Base-by-base conservation (phyloP, 2,888 invertebrate genomes). In the Aethes cnicana region DNA sequence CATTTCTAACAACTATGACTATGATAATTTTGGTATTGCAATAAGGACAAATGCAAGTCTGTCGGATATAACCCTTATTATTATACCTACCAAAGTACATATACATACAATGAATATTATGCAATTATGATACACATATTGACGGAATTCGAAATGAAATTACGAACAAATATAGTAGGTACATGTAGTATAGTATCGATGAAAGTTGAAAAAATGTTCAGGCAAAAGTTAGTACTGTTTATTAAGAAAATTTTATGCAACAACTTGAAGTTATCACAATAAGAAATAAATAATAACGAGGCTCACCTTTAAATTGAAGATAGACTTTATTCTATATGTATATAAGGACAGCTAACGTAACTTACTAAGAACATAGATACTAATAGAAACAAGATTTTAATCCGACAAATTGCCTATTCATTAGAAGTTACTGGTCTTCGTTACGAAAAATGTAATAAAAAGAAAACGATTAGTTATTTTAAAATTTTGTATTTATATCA, bases 401-500 rank as follows among this genome's bases (percentile, higher is more conserved):
- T 73, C 68, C 70, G 76, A 83, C 79, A 80, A n/a, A n/a, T 77
- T 79, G 69, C 78, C 77, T 81, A 82, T 77, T 79, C 72, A 74
- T 12, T 70, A 73, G 75, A 76, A 75, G 75, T 81, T 82, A 83
- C 79, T 84, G 83, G 84, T 84, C 77, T 81, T 77, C 72, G 75
- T 81, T 75, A 78, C 74, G 80, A 83, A 83, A 78, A 75, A 81
- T 74, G 74, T 76, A 78, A 78, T 82, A 79, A 87, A 87, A 86
- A 87, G 84, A 83, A 72, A 81, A 80, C 78, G 75, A 77, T 74
- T 77, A 77, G 76, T 78, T 64, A 78, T 83, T 73, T 86, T 89
- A 90, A 90, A 90, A 90, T 90, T 90, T 90, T 90, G 90, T 90
- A 90, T 90, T 90, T 89, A 87, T 84, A 85, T 86, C 79, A 85